Conservation (phyloP, 2,797 vertebrate genomes). For the Allobates femoralis region DNA sequence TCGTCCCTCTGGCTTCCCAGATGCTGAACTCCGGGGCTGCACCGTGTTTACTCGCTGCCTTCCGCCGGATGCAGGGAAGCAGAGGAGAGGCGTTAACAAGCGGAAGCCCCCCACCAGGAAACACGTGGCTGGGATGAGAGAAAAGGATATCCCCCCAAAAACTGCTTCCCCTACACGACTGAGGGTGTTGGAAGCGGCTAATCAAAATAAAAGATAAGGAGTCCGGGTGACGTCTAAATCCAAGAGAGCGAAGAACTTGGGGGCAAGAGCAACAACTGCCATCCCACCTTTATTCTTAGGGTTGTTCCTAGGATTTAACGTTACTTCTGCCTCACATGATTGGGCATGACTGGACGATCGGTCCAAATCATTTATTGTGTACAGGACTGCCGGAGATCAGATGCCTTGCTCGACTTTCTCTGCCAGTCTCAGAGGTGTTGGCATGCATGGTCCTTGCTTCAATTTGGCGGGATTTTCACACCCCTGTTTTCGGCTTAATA, state of each 20-base stretch:
- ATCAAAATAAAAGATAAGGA: background rate
- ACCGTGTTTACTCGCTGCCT: conserved; percentile 72
- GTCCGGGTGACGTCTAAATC: background rate
- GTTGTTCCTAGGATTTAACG: too few relatives aligned
- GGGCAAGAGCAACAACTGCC: background rate
- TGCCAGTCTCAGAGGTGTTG: too few relatives aligned
- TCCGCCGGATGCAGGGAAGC: conserved; percentile 64
- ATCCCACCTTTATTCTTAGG: background rate
- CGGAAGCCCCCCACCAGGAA: conserved; percentile 67
- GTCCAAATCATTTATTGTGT: too few relatives aligned
- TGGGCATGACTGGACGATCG: too few relatives aligned
- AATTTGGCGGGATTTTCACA: too few relatives aligned
- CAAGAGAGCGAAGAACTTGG: background rate
- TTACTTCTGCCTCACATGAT: too few relatives aligned
- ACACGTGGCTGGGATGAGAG: conserved; percentile 55
- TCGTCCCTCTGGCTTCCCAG: conserved; percentile 65
- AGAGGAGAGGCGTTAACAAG: conserved; percentile 66
- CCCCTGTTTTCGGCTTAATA: too few relatives aligned
- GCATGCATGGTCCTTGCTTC: too few relatives aligned
- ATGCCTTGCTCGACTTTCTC: too few relatives aligned
- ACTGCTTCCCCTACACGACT: background rate
- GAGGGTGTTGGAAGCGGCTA: background rate
- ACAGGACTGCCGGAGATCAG: too few relatives aligned
- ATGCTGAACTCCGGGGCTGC: conserved; percentile 64
- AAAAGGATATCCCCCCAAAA: conserved; percentile 56